A percentile compares a stretch with the other conserved stretches of the same genome.
Evolutionary conservation across 1,140 invertebrate genomes (phyloP).

Genomic region (Pogonomyrmex californicus): DNA sequence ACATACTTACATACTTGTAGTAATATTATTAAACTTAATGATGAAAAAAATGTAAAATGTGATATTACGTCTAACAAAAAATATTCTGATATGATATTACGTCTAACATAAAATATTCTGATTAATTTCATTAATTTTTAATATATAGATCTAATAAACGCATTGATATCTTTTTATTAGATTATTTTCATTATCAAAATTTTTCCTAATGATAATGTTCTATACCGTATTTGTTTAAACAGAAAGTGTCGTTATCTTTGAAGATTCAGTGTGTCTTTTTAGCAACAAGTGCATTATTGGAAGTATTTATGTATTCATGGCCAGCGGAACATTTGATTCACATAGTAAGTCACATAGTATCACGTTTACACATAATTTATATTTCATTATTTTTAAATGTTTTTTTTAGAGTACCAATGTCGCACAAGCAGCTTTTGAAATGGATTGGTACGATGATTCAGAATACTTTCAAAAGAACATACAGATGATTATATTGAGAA

Average conservation of each 20-base stretch:
- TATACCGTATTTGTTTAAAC: background rate
- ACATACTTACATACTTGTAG: background rate
- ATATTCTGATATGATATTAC: too few species aligned
- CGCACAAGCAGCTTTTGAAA: conserved; percentile 31
- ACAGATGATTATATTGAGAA: conserved; percentile 41
- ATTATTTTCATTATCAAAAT: background rate
- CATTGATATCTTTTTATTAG: background rate
- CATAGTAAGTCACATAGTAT: conserved; percentile 38
- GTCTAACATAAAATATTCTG: too few species aligned
- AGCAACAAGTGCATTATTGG: conserved; percentile 51
- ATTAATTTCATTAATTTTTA: background rate
- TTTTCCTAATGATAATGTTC: background rate
- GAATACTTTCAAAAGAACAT: conserved; percentile 19
- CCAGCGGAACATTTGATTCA: conserved; percentile 59
- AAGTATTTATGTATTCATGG: conserved; percentile 73
- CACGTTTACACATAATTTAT: background rate
- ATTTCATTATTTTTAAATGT: background rate
- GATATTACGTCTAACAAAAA: too few species aligned
- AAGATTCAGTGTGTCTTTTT: conserved; percentile 70
- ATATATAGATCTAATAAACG: background rate
- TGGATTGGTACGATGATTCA: conserved; percentile 20
- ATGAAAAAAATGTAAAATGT: too few species aligned
- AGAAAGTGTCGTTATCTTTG: conserved; percentile 50
- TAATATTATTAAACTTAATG: too few species aligned
- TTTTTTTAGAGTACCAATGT: conserved; percentile 17